Percentiles rank a stretch among this genome's conserved stretches.
These are phyloP conservation scores for Pseudomyrmex cubaensis DNA, from an alignment of 1,140 invertebrate species.

Conservation along the genomic window DNA sequence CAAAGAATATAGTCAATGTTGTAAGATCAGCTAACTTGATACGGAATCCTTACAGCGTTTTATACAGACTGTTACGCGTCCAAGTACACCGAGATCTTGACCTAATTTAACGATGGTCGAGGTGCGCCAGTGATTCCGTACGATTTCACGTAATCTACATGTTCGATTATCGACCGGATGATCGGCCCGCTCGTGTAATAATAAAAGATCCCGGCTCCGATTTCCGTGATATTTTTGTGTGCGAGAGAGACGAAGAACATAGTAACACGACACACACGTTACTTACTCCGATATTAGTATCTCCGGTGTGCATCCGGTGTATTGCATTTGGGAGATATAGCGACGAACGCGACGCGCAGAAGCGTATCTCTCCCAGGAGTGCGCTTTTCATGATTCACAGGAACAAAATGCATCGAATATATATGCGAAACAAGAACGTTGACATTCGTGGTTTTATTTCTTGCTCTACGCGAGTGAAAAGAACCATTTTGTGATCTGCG, in stretches of 20 bases:
- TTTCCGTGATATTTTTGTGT: constrained; percentile 12
- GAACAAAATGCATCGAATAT: constrained; percentile 5
- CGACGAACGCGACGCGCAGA: constrained; percentile 12
- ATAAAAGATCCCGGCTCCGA: background rate
- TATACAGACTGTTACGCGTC: constrained; percentile 72
- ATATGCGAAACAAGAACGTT: constrained; percentile 13
- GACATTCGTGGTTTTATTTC: constrained; percentile 28
- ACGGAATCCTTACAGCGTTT: constrained; percentile 72
- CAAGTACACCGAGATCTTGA: constrained; percentile 66
- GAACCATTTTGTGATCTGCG: background rate
- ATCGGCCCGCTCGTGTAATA: background rate
- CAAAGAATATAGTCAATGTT: constrained; percentile 29
- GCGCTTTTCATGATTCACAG: constrained; percentile 30
- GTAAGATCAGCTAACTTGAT: constrained; percentile 70
- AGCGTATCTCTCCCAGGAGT: constrained; percentile 17
- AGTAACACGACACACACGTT: background rate
- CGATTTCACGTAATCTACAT: constrained; percentile 17
- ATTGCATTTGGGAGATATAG: constrained; percentile 53
- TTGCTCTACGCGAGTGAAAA: background rate
- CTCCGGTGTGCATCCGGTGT: constrained; percentile 5
- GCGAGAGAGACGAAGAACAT: background rate
- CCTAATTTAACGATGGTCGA: constrained; percentile 63
- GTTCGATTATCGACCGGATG: background rate
- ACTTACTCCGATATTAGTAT: constrained; percentile 39
- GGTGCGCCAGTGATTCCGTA: constrained; percentile 46